phyloP scores from a whole-genome alignment of 2,888 invertebrate species.

The Thyatira batis region DNA sequence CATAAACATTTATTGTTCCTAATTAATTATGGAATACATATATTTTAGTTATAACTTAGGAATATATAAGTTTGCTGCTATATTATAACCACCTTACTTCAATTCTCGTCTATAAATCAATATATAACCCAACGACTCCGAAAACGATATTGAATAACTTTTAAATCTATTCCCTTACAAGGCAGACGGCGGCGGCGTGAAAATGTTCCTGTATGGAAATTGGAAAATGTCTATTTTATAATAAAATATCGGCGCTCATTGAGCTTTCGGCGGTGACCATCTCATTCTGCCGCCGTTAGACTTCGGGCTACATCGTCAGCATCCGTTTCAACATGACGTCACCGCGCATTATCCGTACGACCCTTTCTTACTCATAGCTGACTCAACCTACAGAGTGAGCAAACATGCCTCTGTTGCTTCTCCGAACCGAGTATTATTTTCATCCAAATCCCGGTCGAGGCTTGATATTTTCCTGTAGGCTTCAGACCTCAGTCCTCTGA shows the following conservation, averaged over 20 bases:
- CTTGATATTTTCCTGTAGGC: constrained; percentile 77
- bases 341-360: constrained; percentile 27
- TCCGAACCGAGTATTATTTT: constrained; percentile 47
- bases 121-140: background rate
- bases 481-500: constrained; percentile 69
- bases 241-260: constrained; percentile 71
- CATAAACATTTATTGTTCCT: too few species aligned
- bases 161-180: constrained; percentile 21
- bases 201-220: constrained; percentile 41
- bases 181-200: constrained; percentile 28
- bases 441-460: constrained; percentile 71
- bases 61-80: too few species aligned
- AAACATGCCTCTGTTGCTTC: constrained; percentile 32
- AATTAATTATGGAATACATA: too few species aligned
- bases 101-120: too few species aligned
- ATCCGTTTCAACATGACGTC: constrained; percentile 26
- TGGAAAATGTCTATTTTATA: constrained; percentile 63
- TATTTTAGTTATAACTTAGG: too few species aligned
- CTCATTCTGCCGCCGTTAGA: constrained; percentile 38
- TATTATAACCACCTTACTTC: too few species aligned
- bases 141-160: background rate
- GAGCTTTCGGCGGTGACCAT: constrained; percentile 65
- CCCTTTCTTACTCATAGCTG: constrained; percentile 61
- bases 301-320: constrained; percentile 52
- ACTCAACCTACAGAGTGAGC: constrained; percentile 52